phyloP scores from a whole-genome alignment of 2,888 invertebrate genomes.

The Alloscopus bannaensis region DNA sequence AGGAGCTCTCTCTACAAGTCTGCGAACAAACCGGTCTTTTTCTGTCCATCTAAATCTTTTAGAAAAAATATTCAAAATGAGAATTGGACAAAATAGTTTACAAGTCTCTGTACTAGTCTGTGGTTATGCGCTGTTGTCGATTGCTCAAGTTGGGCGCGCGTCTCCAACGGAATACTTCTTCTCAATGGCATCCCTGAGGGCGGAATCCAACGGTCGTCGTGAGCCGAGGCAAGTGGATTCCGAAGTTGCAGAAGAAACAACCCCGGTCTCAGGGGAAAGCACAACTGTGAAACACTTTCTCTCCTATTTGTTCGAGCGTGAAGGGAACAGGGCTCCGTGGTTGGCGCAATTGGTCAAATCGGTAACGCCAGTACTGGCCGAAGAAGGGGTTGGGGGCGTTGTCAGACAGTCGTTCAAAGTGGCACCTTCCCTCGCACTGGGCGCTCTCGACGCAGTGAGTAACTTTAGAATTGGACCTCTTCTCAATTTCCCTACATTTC shows the following conservation, averaged over 20 bases:
- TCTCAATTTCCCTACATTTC: conserved; percentile 37
- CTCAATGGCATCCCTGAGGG: no score
- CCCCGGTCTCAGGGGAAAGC: no score
- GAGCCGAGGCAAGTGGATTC: no score
- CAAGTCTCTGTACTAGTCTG: not conserved
- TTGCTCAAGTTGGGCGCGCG: no score
- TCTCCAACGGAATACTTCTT: no score
- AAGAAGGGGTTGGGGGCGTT: conserved; percentile 48
- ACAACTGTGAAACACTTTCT: conserved; percentile 39
- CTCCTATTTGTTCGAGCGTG: conserved; percentile 27
- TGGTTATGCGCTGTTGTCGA: not conserved
- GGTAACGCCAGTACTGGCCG: conserved; percentile 33
- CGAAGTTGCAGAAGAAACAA: no score
- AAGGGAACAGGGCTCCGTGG: conserved; percentile 36
- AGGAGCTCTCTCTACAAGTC: no score
- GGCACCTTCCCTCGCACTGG: conserved; percentile 28
- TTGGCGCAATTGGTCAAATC: conserved; percentile 38
- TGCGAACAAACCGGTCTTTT: no score
- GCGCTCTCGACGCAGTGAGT: conserved; percentile 28
- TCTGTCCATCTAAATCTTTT: no score
- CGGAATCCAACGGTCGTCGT: no score
- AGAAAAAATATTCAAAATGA: no score
- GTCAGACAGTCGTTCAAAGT: conserved; percentile 38
- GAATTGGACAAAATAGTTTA: no score
- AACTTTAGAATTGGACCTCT: conserved; percentile 43